A percentile compares a stretch with the other conserved stretches of the same genome.
Conservation (phyloP, 2,113 vertebrate species). For the Mormyrus iriodes region DNA sequence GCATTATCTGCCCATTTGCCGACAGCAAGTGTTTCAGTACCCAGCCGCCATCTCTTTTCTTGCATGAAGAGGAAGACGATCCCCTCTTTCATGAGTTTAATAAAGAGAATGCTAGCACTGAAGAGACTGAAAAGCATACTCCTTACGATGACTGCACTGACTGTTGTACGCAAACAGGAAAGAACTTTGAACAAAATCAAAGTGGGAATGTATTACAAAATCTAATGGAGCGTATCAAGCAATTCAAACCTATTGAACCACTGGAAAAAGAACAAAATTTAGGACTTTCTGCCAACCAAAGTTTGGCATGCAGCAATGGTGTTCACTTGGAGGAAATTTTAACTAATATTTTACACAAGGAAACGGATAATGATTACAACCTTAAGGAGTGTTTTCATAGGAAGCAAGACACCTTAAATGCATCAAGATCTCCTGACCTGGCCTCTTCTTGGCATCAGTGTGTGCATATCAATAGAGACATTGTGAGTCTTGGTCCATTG, state of each 20-base stretch:
- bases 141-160: constrained; percentile 34
- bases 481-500: constrained; percentile 70
- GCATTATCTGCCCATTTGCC: constrained; percentile 47
- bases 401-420: constrained; percentile 72
- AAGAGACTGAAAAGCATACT: constrained; percentile 31
- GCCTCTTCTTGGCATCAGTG: constrained; percentile 68
- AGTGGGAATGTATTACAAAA: constrained; percentile 71
- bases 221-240: constrained; percentile 81
- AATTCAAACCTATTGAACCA: constrained; percentile 79
- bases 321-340: constrained; percentile 80
- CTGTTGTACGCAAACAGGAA: constrained; percentile 43
- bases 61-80: constrained; percentile 57
- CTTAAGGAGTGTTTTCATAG: constrained; percentile 79
- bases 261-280: constrained; percentile 63
- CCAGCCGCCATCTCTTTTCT: constrained; percentile 71
- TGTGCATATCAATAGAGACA: constrained; percentile 79
- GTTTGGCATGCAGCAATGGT: constrained; percentile 57
- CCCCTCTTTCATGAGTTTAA: constrained; percentile 21
- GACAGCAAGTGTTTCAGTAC: constrained; percentile 53
- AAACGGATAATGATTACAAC: constrained; percentile 76
- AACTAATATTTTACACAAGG: constrained; percentile 76
- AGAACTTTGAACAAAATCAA: constrained; percentile 51
- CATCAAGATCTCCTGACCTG: constrained; percentile 66
- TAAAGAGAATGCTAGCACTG: constrained; percentile 23
- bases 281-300: constrained; percentile 52